A percentile compares a stretch with the other conserved stretches of the same genome.
phyloP scores from a whole-genome alignment of 2,888 invertebrate genomes.

The Arctia plantaginis region DNA sequence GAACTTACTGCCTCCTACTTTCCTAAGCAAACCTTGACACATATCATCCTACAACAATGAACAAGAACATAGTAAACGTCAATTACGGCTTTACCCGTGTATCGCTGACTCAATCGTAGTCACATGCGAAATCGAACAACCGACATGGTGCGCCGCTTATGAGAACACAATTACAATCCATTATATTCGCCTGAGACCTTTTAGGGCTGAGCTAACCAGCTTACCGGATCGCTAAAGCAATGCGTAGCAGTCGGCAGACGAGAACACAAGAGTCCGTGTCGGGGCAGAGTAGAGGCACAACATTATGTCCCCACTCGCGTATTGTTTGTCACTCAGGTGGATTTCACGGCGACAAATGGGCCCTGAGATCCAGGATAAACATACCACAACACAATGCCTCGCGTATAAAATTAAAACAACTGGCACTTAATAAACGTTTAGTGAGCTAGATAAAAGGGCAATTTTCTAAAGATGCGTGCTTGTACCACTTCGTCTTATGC shows the following conservation, averaged over 20 bases:
- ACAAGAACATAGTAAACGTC: constrained; percentile 68
- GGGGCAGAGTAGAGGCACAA: constrained; percentile 66
- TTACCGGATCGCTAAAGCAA: constrained; percentile 60
- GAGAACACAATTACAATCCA: constrained; percentile 84
- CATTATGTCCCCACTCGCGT: constrained; percentile 75
- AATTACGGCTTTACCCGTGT: constrained; percentile 74
- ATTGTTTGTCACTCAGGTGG: constrained; percentile 84
- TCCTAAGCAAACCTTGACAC: constrained; percentile 48
- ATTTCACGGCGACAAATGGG: constrained; percentile 83
- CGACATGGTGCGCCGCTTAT: constrained; percentile 74
- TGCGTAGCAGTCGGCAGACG: constrained; percentile 65
- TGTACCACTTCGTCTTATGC: constrained; percentile 45
- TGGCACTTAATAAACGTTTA: constrained; percentile 61
- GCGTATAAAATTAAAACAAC: constrained; percentile 74
- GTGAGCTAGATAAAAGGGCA: constrained; percentile 51
- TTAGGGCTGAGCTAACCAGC: constrained; percentile 73
- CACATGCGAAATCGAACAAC: constrained; percentile 65
- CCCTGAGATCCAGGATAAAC: constrained; percentile 71
- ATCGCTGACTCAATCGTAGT: constrained; percentile 79
- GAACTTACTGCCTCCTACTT: constrained; percentile 43
- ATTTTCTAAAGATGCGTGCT: constrained; percentile 49
- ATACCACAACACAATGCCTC: constrained; percentile 66
- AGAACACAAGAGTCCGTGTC: constrained; percentile 69
- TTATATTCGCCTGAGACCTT: constrained; percentile 79
- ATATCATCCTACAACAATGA: constrained; percentile 61